These are phyloP conservation scores for Pseudobourletiella spinata DNA, from an alignment of 1,140 invertebrate genomes.

Conservation along the genomic window DNA sequence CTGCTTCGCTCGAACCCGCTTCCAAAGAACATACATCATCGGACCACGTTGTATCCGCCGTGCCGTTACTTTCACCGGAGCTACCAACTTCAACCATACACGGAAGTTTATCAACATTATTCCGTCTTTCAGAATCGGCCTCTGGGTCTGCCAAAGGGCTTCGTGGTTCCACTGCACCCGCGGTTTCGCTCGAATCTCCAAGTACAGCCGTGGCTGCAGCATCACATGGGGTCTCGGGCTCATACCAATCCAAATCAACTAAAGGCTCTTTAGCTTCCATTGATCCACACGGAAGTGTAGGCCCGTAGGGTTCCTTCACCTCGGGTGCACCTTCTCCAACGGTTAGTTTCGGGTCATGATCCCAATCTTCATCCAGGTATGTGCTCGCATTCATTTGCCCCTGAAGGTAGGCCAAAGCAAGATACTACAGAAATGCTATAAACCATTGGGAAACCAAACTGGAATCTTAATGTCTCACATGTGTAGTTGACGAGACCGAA, in stretches of 20 bases:
- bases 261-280: background rate
- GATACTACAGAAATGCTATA: background rate
- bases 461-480: too few species aligned
- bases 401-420: background rate
- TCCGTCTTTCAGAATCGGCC: background rate
- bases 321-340: background rate
- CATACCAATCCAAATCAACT: background rate
- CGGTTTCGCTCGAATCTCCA: background rate
- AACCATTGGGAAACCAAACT: too few species aligned
- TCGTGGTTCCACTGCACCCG: background rate
- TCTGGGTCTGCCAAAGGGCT: background rate
- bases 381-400: conserved; percentile 12
- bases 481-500: background rate
- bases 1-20: background rate
- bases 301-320: background rate
- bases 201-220: too few species aligned
- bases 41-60: background rate
- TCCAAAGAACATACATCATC: background rate
- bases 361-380: conserved; percentile 19
- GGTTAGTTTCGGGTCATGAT: background rate
- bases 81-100: too few species aligned
- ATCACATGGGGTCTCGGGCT: background rate
- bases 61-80: background rate
- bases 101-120: too few species aligned
- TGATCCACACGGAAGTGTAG: background rate